A percentile compares a stretch with the other conserved stretches of the same genome.
Conservation (phyloP, 2,888 invertebrate species). For the Agelastica alni region DNA sequence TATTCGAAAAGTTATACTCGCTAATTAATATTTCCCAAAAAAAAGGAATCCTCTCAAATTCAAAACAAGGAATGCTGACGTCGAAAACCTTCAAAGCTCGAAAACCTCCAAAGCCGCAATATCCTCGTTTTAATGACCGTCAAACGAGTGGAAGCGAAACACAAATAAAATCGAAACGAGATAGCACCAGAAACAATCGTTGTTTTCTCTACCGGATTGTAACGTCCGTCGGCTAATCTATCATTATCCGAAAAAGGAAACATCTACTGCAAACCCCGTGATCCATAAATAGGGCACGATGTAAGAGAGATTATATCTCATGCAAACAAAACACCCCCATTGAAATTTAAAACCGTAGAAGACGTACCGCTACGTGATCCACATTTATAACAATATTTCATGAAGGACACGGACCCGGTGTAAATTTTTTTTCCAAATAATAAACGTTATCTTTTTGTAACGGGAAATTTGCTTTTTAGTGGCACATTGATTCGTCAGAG, state of each 20-base stretch:
- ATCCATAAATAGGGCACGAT: constrained; percentile 20
- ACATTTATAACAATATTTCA: background rate
- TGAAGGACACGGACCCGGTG: background rate
- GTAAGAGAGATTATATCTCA: constrained; percentile 21
- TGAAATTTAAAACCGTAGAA: constrained; percentile 23
- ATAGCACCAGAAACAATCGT: background rate
- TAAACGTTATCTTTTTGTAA: too few species aligned
- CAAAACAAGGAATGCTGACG: too few species aligned
- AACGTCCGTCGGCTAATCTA: constrained; percentile 15
- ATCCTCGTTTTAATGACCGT: background rate
- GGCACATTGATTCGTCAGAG: too few species aligned
- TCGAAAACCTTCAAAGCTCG: too few species aligned
- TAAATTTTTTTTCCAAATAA: too few species aligned
- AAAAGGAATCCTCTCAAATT: too few species aligned
- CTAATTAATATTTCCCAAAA: too few species aligned
- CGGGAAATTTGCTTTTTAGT: too few species aligned
- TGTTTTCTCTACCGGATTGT: background rate
- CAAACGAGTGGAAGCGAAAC: background rate
- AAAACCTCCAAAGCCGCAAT: background rate
- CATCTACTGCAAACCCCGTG: constrained; percentile 11
- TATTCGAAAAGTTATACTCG: too few species aligned
- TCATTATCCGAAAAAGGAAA: constrained; percentile 12
- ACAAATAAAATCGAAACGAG: background rate
- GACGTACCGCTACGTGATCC: constrained; percentile 10
- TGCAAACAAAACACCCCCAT: constrained; percentile 23